phyloP scores from a whole-genome alignment of 2,113 vertebrate species.

The Tachysurus fulvidraco region DNA sequence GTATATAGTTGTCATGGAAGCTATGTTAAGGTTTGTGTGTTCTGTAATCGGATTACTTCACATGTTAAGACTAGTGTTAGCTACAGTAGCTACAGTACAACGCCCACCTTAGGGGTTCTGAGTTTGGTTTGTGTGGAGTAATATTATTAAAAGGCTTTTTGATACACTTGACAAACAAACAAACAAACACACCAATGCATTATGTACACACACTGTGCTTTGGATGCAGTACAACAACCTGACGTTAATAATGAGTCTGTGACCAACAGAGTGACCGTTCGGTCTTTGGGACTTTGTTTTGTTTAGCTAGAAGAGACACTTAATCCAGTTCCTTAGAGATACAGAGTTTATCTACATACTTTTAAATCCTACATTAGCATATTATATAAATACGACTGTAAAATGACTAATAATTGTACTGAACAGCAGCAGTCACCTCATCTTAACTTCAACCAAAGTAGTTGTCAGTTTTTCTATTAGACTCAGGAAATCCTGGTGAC shows the following conservation, averaged over 20 bases:
- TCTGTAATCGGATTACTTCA: neutral
- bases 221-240: neutral
- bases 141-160: neutral
- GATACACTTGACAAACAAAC: neutral
- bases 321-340: neutral
- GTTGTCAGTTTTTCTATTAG: neutral
- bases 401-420: neutral
- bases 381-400: too few species aligned
- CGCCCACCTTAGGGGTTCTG: neutral
- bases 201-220: neutral
- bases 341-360: neutral
- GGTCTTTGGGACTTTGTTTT: neutral
- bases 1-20: too few species aligned
- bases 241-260: neutral
- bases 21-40: neutral
- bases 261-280: neutral
- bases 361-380: neutral
- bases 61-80: neutral
- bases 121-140: neutral
- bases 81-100: neutral
- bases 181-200: neutral
- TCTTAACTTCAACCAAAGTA: neutral
- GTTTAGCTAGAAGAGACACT: neutral
- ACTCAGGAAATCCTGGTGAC: neutral
- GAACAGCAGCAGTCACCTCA: neutral